Evolutionary conservation across 2,888 invertebrate genomes (phyloP), one percentile per base, ranked within the genome.

Genomic region (Lasioglossum figueresi): DNA sequence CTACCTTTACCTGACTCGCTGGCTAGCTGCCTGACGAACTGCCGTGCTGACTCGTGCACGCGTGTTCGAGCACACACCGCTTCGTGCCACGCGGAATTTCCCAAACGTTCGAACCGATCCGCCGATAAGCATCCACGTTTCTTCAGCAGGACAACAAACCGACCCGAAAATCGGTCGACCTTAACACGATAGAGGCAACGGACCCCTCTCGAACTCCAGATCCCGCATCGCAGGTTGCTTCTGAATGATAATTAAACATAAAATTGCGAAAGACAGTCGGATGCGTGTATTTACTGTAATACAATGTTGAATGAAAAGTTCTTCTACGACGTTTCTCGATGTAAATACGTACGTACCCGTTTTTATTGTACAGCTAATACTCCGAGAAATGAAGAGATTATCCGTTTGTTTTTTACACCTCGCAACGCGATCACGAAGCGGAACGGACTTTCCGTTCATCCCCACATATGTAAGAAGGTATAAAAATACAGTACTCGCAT

Each of bases 1-100:
- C 86, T 85, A 79, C 81, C 88, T 83, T 86, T 84, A 81, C 88
- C 78, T 83, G 31, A n/a, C n/a, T n/a, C n/a, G 78, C 88, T 88
- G 85, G 83, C 89, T 90, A 86, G 87, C 80, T 84, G 79, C 59
- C 78, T 82, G 82, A 73, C 84, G 79, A 82, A 82, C 85, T 83
- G 82, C 73, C 78, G 78, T 43, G 27, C 37, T 88, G 87, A 85
- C 77, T 83, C 79, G 76, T 85, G 76, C 82, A 84, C 84, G 88
- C 88, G 84, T 84, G 83, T 87, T 82, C 90, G 59, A 59, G 76
- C 68, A 48, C 81, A 76, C 79, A 79, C 78, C 43, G 70, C 83
- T 86, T 72, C 74, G 84, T 78, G 83, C 74, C 84, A 74, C 80
- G 85, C 84, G 75, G 83, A 84, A 88, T 90, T 90, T 90, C 82